A percentile compares a stretch with the other conserved stretches of the same genome.
These are phyloP conservation scores for Trogon melanurus DNA, from an alignment of 2,113 vertebrate genomes.

Conservation along the genomic window DNA sequence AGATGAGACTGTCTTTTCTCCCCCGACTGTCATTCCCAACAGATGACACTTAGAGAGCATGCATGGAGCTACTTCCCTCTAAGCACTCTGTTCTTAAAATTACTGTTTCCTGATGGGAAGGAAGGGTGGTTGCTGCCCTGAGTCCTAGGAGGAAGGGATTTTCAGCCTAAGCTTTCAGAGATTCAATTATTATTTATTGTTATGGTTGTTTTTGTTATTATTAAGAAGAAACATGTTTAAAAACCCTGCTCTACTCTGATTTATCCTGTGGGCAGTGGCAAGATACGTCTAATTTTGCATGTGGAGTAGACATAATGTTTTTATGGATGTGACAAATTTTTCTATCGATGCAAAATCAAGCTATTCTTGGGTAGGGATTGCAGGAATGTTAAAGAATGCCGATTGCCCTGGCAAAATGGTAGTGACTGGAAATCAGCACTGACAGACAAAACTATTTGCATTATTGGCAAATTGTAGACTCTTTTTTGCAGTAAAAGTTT, in stretches of 20 bases:
- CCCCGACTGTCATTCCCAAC: neutral
- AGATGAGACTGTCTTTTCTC: neutral
- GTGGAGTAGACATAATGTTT: neutral
- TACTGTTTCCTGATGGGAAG: neutral
- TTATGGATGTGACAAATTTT: neutral
- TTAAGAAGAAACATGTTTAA: neutral
- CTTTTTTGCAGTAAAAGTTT: neutral
- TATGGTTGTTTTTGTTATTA: neutral
- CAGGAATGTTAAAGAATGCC: neutral
- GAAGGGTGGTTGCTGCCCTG: neutral
- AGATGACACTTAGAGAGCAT: neutral
- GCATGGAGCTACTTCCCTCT: neutral
- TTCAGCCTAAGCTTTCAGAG: neutral
- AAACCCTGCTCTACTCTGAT: neutral
- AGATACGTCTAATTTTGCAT: neutral
- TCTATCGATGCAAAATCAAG: neutral
- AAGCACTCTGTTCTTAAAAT: neutral
- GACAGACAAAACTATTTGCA: neutral
- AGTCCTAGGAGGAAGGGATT: neutral
- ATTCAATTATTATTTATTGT: neutral
- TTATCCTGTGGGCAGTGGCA: neutral
- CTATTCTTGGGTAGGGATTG: neutral
- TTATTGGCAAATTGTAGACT: neutral
- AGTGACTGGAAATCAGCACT: neutral
- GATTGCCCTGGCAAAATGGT: neutral